Base-by-base conservation (phyloP, 2,888 invertebrate species). In the Sinelater perroti region DNA sequence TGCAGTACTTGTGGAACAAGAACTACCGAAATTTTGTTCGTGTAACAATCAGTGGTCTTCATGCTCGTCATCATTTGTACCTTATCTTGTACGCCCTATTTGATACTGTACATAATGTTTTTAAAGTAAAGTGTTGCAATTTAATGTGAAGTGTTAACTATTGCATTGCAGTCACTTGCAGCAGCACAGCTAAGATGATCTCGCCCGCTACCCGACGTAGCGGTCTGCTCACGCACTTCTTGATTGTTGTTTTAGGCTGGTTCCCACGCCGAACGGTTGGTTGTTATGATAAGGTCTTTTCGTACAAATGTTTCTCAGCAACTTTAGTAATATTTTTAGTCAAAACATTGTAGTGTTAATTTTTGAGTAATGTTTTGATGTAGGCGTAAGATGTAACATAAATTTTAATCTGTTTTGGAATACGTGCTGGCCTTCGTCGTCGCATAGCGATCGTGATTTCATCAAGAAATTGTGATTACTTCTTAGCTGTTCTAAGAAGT, bases 31-130 rank as follows among this genome's bases (percentile, higher is more conserved):
- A 54, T 26, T 54, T 54, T 46, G 46, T 45, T 54, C 46, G 18
- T 51, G 42, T 31, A 42, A 8, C 26, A 28, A 52, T 33, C 11
- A 50, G 38, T 45, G 28, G 38, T 58, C 30, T 42, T 58, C 30
- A 45, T 11, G 30, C 49, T 46, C 31, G 20, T 45, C 46, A 47
- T 28, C 44, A 40, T 17, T 53, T 28, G 17, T 52, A 20, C 31
- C 42, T 14, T 42, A 45, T 51, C 16, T 24, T 33, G 49, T 49
- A 54, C 54, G 30, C 17, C 47, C 6, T 18, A 36, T 50, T 47
- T 44, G 46, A 26, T 52, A 40, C 44, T 56, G 56, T 56, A 56
- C 26, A 56, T 56, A 56, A 56, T 53, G 36, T 53, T 54, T 55
- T 38, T 54, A 17, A 44, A 56, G 28, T 51, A 51, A 36, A 51